Conservation (phyloP, 2,888 invertebrate genomes). For the Barypeithes pellucidus region DNA sequence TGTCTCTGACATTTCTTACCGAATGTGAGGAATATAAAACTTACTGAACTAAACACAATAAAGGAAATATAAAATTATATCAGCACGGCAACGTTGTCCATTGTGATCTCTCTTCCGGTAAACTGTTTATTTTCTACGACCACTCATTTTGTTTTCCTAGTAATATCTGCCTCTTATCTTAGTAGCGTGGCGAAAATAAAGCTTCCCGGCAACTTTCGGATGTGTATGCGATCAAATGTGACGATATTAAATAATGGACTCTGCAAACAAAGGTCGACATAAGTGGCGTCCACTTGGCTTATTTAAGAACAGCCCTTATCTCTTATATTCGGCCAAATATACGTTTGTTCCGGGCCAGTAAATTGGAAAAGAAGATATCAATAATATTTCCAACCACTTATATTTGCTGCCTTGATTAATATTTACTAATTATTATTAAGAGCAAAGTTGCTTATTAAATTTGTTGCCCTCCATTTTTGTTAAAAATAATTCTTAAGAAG, state of each 20-base stretch:
- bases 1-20: too few relatives aligned
- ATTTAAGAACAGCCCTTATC: neutral
- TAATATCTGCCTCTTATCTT: constrained; percentile 57
- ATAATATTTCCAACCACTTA: neutral
- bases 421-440: too few relatives aligned
- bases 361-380: neutral
- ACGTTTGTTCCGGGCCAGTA: neutral
- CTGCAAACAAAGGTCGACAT: constrained; percentile 56
- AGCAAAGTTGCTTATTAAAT: too few relatives aligned
- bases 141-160: constrained; percentile 20
- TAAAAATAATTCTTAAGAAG: neutral
- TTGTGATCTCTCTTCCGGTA: neutral
- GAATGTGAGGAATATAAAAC: too few relatives aligned
- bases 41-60: too few relatives aligned
- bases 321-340: neutral
- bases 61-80: neutral
- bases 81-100: neutral
- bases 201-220: constrained; percentile 50
- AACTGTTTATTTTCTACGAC: constrained; percentile 13
- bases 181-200: constrained; percentile 51
- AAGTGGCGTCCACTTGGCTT: constrained; percentile 41
- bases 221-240: constrained; percentile 56
- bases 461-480: too few relatives aligned
- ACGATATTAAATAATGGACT: constrained; percentile 61
- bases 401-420: too few relatives aligned